Conservation (phyloP, 1,140 invertebrate species). For the Bacillus rossius region DNA sequence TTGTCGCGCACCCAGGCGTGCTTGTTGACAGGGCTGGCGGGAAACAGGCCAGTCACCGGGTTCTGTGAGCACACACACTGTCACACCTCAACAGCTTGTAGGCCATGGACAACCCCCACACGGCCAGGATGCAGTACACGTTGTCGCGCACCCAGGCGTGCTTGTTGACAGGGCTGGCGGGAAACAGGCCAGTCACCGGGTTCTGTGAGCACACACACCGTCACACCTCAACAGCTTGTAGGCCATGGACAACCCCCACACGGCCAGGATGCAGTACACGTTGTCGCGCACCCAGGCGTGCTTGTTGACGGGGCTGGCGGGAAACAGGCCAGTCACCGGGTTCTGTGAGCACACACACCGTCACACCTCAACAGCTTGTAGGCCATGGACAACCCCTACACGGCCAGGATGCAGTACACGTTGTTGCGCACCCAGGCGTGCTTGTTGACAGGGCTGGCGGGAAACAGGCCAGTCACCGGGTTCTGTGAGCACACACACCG, state of each 20-base stretch:
- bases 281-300: slow-evolving; percentile 99
- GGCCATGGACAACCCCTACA: slow-evolving; percentile 97
- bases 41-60: slow-evolving; percentile 90
- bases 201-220: too few species aligned
- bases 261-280: slow-evolving; percentile 92
- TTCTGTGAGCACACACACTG: too few species aligned
- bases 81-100: too few species aligned
- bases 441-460: slow-evolving; percentile 74
- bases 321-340: slow-evolving; percentile 90
- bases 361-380: too few species aligned
- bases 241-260: slow-evolving; percentile 97
- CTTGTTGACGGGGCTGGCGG: slow-evolving; percentile 74
- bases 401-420: slow-evolving; percentile 92
- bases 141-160: slow-evolving; percentile 99
- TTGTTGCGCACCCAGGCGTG: slow-evolving; percentile 99
- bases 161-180: slow-evolving; percentile 74
- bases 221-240: too few species aligned
- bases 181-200: slow-evolving; percentile 90
- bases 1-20: slow-evolving; percentile 99
- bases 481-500: too few species aligned
- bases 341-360: too few species aligned
- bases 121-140: slow-evolving; percentile 92
- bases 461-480: slow-evolving; percentile 90
- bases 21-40: slow-evolving; percentile 74
- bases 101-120: slow-evolving; percentile 97